These are phyloP conservation scores for Rhyacophila brunnea DNA, from an alignment of 1,140 invertebrate species.

Conservation along the genomic window DNA sequence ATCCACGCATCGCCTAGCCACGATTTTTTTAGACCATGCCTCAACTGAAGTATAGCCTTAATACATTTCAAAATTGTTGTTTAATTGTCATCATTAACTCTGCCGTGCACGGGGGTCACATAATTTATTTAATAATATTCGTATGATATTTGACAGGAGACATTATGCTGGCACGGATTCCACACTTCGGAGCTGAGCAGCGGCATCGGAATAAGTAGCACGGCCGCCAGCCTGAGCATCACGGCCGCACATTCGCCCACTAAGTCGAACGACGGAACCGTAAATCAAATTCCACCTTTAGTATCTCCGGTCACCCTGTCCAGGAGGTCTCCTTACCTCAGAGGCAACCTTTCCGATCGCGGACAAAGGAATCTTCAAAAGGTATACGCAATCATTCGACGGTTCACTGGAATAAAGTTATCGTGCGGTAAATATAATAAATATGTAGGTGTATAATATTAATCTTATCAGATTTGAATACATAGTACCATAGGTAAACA, in stretches of 20 bases:
- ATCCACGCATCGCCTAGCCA: no score
- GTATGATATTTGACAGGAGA: slow-evolving; percentile 41
- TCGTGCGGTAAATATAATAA: no score
- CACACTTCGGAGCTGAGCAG: slow-evolving; percentile 49
- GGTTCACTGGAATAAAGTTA: not conserved
- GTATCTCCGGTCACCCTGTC: slow-evolving; percentile 43
- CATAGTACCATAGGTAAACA: no score
- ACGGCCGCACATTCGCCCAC: not conserved
- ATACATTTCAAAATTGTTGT: no score
- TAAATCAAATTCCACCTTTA: slow-evolving; percentile 44
- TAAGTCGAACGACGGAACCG: slow-evolving; percentile 24
- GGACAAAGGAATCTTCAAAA: slow-evolving; percentile 1
- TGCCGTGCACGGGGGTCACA: no score
- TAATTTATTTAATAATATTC: no score
- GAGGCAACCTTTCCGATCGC: slow-evolving; percentile 29
- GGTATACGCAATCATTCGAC: not conserved
- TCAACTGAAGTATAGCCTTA: no score
- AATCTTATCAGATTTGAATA: no score
- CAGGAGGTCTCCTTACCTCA: slow-evolving; percentile 20
- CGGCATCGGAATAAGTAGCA: slow-evolving; percentile 41
- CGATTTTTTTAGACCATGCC: no score
- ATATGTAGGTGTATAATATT: no score
- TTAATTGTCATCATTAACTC: no score
- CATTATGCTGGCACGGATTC: slow-evolving; percentile 51
- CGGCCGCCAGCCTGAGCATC: slow-evolving; percentile 41